These are phyloP conservation scores for Volucella inanis DNA, from an alignment of 2,888 invertebrate species.

Conservation along the genomic window DNA sequence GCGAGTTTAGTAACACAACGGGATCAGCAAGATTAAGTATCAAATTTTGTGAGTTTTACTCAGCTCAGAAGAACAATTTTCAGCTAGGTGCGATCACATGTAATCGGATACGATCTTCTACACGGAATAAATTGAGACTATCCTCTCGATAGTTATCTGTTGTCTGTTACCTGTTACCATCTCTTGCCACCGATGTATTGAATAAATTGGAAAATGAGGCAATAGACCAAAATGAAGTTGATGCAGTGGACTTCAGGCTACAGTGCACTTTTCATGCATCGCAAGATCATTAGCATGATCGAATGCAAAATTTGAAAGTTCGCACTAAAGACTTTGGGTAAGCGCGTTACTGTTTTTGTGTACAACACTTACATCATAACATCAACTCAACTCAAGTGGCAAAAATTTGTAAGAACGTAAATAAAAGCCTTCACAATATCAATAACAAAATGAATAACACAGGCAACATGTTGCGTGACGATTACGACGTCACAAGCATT, in stretches of 20 bases:
- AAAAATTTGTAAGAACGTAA: neutral
- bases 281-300: slow-evolving; percentile 36
- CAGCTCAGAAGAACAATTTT: neutral
- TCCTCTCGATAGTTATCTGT: too few relatives aligned
- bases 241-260: slow-evolving; percentile 13
- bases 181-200: neutral
- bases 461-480: too few relatives aligned
- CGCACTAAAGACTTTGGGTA: slow-evolving; percentile 32
- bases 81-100: slow-evolving; percentile 21
- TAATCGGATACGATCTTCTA: slow-evolving; percentile 23
- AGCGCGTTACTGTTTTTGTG: neutral
- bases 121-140: neutral
- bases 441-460: too few relatives aligned
- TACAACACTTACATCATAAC: neutral
- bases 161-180: too few relatives aligned
- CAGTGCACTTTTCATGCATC: slow-evolving; percentile 52
- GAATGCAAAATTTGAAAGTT: slow-evolving; percentile 59
- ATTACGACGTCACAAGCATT: neutral
- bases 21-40: neutral
- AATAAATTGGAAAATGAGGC: neutral
- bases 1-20: too few relatives aligned
- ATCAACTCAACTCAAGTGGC: neutral
- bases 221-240: slow-evolving; percentile 14
- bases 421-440: too few relatives aligned
- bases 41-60: slow-evolving; percentile 1